A percentile compares a stretch with the other conserved stretches of the same genome.
phyloP scores from a whole-genome alignment of 2,797 vertebrate genomes.

The Etheostoma nigrum region DNA sequence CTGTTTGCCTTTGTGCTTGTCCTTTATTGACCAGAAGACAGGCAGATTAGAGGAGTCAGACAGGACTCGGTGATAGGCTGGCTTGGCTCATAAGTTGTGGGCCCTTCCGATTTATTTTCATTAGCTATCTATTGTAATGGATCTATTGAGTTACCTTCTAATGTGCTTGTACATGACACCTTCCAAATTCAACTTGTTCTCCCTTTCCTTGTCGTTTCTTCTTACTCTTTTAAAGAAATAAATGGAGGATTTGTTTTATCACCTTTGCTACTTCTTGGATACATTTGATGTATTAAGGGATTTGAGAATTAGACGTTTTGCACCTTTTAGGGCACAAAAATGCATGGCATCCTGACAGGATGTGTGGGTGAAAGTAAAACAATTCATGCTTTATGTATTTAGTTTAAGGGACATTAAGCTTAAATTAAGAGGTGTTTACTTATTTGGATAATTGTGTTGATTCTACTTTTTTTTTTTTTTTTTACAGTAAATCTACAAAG shows the following conservation, averaged over 20 bases:
- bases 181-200: not conserved
- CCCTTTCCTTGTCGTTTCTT: not conserved
- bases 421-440: not conserved
- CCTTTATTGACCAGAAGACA: slow-evolving; percentile 34
- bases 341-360: too few relatives aligned
- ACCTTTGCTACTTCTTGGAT: not conserved
- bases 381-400: too few relatives aligned
- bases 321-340: too few relatives aligned
- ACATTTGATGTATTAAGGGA: too few relatives aligned
- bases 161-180: not conserved
- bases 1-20: slow-evolving; percentile 8
- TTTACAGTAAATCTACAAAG: too few relatives aligned
- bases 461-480: not conserved
- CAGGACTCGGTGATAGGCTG: slow-evolving; percentile 13
- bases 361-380: too few relatives aligned
- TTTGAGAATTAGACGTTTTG: too few relatives aligned
- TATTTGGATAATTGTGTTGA: not conserved
- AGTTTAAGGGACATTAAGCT: too few relatives aligned
- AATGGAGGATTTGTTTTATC: not conserved
- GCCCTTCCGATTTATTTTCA: slow-evolving; percentile 38
- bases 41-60: slow-evolving; percentile 13
- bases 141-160: not conserved
- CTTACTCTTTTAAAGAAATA: not conserved
- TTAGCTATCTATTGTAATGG: slow-evolving; percentile 26
- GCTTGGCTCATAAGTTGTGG: not conserved